phyloP scores from a whole-genome alignment of 2,888 invertebrate species.

The Trichacis sp. region DNA sequence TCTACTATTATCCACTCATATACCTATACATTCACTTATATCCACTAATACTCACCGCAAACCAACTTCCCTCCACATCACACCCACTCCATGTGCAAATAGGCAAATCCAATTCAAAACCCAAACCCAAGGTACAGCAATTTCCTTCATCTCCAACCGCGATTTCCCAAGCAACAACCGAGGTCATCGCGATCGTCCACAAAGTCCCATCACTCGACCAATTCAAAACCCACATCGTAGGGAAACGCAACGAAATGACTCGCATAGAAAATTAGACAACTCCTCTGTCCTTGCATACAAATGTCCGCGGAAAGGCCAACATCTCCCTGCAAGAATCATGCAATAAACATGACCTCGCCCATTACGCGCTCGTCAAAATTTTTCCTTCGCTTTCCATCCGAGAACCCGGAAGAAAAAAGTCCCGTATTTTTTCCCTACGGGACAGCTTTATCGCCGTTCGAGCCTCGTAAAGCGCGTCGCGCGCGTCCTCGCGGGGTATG shows the following conservation, averaged over 20 bases:
- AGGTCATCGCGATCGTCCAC: not conserved
- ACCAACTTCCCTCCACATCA: no score
- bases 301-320: not conserved
- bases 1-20: no score
- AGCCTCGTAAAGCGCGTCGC: slow-evolving; percentile 15
- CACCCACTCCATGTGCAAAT: no score
- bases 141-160: no score
- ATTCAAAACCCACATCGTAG: not conserved
- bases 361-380: not conserved
- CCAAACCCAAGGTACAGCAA: no score
- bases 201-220: not conserved
- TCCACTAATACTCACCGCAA: no score
- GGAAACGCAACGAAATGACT: not conserved
- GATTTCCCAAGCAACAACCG: not conserved
- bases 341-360: not conserved
- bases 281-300: not conserved
- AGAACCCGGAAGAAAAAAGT: no score
- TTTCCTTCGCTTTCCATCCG: not conserved
- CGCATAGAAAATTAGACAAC: not conserved
- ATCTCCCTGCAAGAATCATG: not conserved
- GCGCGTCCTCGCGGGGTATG: slow-evolving; percentile 11
- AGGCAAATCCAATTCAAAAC: no score
- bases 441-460: slow-evolving; percentile 6
- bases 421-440: slow-evolving; percentile 7
- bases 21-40: no score